Conservation (phyloP, 2,797 vertebrate species). For the Staurois parvus region DNA sequence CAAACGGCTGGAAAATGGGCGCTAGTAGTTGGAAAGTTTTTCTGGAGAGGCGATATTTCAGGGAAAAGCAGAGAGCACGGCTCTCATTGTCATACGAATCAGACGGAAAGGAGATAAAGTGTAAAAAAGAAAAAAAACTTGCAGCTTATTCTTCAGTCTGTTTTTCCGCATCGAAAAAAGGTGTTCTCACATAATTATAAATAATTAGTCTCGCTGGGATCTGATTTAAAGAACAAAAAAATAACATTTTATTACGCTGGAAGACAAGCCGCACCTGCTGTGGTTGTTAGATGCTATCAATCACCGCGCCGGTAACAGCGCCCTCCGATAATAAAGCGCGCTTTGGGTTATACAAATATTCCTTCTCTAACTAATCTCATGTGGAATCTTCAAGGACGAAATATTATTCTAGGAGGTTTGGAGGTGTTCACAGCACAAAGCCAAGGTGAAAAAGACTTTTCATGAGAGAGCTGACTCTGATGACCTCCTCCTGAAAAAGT, state of each 20-base stretch:
- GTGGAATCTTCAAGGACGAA: no score
- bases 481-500: no score
- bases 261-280: constrained; percentile 22
- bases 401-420: no score
- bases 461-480: no score
- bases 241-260: constrained; percentile 6
- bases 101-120: constrained; percentile 20
- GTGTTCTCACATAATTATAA: constrained; percentile 35
- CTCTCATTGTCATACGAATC: neutral
- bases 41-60: constrained; percentile 8
- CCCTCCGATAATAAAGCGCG: no score
- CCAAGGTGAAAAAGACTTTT: no score
- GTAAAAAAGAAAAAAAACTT: neutral
- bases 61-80: neutral
- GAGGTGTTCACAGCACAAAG: no score
- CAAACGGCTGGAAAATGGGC: constrained; percentile 36
- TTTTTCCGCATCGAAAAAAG: constrained; percentile 7
- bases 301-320: neutral
- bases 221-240: constrained; percentile 20
- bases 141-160: neutral
- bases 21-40: constrained; percentile 19
- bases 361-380: no score
- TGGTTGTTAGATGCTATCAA: neutral
- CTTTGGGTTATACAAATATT: no score
- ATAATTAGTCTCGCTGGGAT: constrained; percentile 54